A percentile compares a stretch with the other conserved stretches of the same genome.
Evolutionary conservation across 2,888 invertebrate species (phyloP).

Genomic region (Diachrysia chrysitis): DNA sequence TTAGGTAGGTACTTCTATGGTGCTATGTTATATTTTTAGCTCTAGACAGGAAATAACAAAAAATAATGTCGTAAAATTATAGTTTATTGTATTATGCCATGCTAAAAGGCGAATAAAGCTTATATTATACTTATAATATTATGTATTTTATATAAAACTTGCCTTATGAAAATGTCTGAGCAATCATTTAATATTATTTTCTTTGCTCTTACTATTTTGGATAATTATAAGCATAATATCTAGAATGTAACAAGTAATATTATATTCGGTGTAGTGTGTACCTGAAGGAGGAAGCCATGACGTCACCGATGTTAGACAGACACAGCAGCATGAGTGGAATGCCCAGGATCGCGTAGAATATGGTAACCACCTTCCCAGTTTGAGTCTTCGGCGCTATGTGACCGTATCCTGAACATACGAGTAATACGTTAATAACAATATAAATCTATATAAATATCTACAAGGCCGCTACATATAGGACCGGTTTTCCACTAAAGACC

Average conservation of each 20-base stretch:
- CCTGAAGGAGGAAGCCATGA: slow-evolving; percentile 97
- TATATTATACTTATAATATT: not conserved
- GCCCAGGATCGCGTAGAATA: slow-evolving; percentile 98
- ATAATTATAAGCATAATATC: too few relatives aligned
- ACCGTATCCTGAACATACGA: slow-evolving; percentile 93
- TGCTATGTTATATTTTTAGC: too few relatives aligned
- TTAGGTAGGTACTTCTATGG: too few relatives aligned
- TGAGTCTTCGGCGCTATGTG: slow-evolving; percentile 98
- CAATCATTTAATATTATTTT: not conserved
- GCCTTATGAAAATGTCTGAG: not conserved
- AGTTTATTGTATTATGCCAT: too few relatives aligned
- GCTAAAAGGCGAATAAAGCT: too few relatives aligned
- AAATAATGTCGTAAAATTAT: too few relatives aligned
- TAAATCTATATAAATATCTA: too few relatives aligned
- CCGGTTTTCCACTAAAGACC: too few relatives aligned
- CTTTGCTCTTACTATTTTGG: slow-evolving; percentile 2
- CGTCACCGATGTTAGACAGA: slow-evolving; percentile 97
- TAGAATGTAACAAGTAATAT: too few relatives aligned
- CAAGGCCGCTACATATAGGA: too few relatives aligned
- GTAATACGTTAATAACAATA: too few relatives aligned
- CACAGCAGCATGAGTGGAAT: slow-evolving; percentile 98
- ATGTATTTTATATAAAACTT: not conserved
- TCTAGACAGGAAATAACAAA: too few relatives aligned
- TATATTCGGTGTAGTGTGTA: slow-evolving; percentile 21
- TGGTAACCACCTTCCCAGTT: slow-evolving; percentile 97